phyloP scores from a whole-genome alignment of 2,888 invertebrate genomes.

The Antheraea yamamai region DNA sequence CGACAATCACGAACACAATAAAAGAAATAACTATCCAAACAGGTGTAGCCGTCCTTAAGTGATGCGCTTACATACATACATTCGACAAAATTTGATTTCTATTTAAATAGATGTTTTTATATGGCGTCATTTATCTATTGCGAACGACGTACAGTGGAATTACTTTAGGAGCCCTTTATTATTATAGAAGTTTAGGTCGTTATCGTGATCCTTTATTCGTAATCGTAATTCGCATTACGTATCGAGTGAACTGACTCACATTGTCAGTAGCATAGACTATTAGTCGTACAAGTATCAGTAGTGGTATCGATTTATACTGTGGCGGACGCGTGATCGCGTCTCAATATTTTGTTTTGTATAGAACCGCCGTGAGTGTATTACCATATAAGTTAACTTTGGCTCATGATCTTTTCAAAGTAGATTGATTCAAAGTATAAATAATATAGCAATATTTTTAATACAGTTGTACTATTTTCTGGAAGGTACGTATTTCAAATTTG shows the following conservation, averaged over 20 bases:
- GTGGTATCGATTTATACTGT: background rate
- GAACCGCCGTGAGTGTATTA: background rate
- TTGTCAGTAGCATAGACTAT: too few species aligned
- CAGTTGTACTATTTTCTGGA: background rate
- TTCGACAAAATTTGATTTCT: too few species aligned
- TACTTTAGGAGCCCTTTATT: background rate
- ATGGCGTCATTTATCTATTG: background rate
- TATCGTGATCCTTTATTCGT: background rate
- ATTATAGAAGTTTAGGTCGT: background rate
- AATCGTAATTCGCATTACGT: constrained; percentile 4
- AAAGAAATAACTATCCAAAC: too few species aligned
- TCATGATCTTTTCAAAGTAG: background rate
- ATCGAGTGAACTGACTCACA: background rate
- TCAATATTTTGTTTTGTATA: background rate
- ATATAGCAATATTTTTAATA: background rate
- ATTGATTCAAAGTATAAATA: background rate
- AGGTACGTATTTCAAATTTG: background rate
- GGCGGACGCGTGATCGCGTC: background rate
- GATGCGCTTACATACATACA: too few species aligned
- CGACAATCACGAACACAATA: too few species aligned
- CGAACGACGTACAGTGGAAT: background rate
- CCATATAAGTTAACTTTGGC: background rate
- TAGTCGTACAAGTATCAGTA: too few species aligned
- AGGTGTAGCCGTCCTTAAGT: too few species aligned
- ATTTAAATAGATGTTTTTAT: background rate